Percentiles rank a stretch among this genome's conserved stretches.
These are phyloP conservation scores for Collichthys lucidus DNA, from an alignment of 2,113 vertebrate species.

Conservation along the genomic window DNA sequence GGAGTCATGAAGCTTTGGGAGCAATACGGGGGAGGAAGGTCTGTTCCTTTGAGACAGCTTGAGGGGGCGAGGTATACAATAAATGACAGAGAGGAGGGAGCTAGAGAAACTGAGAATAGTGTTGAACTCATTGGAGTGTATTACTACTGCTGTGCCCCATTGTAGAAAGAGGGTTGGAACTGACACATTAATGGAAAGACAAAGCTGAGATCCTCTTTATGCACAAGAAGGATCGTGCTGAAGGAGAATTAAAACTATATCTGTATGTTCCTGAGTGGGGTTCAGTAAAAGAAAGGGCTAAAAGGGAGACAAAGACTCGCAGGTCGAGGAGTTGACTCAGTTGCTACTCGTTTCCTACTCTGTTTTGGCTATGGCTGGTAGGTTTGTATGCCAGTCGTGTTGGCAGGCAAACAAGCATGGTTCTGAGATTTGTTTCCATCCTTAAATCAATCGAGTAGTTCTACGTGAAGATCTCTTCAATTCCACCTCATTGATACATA, in stretches of 20 bases:
- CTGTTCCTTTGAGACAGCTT: constrained; percentile 46
- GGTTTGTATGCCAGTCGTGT: constrained; percentile 11
- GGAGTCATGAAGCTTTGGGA: constrained; percentile 33
- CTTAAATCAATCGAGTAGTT: constrained; percentile 17
- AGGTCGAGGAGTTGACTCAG: constrained; percentile 23
- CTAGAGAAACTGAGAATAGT: constrained; percentile 8
- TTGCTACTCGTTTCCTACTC: background rate
- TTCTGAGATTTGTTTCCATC: background rate
- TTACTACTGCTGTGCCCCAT: background rate
- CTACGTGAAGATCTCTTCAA: background rate
- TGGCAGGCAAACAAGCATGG: constrained; percentile 21
- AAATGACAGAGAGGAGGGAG: constrained; percentile 28
- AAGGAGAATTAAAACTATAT: background rate
- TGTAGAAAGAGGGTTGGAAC: background rate
- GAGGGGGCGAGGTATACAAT: constrained; percentile 52
- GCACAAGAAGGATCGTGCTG: background rate
- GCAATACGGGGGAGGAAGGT: constrained; percentile 33
- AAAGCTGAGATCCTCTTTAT: background rate
- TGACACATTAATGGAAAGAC: background rate
- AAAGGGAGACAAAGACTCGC: background rate
- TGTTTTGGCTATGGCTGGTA: background rate
- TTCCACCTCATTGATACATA: background rate
- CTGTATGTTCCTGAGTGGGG: background rate
- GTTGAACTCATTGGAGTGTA: background rate
- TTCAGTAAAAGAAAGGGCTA: background rate